Percentiles rank a stretch among this genome's conserved stretches.
Evolutionary conservation across 64 coral and sea anemone genomes (phyloP).

Genomic region (Montipora cactus): DNA sequence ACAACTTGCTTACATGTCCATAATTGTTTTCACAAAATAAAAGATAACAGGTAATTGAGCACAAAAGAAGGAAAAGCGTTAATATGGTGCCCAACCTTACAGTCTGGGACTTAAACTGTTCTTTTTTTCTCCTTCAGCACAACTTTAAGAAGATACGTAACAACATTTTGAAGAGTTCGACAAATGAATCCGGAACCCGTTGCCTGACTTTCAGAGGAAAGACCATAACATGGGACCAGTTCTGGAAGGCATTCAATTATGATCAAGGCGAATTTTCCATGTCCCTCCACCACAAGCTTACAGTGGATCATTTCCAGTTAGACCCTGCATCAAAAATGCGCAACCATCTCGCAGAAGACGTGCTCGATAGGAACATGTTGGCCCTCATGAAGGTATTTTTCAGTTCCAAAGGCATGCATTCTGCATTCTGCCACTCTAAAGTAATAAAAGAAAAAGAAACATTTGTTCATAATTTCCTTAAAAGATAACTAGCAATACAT

Average conservation of each 20-base stretch:
- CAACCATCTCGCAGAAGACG: constrained; percentile 53
- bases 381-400: constrained; percentile 40
- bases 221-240: background rate
- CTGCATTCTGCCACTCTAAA: no score
- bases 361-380: constrained; percentile 50
- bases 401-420: background rate
- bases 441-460: no score
- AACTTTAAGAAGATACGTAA: constrained; percentile 57
- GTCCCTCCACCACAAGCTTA: constrained; percentile 15
- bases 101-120: no score
- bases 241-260: background rate
- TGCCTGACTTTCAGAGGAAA: background rate
- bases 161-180: background rate
- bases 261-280: background rate
- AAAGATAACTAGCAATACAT: no score
- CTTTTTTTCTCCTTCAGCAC: background rate
- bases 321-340: constrained; percentile 1
- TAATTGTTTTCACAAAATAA: no score
- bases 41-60: no score
- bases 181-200: background rate
- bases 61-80: no score
- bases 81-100: no score
- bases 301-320: background rate
- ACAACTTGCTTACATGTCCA: no score
- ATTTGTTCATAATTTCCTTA: no score